Conservation (phyloP, 2,888 invertebrate genomes). For the Cremastobaeus sp. region DNA sequence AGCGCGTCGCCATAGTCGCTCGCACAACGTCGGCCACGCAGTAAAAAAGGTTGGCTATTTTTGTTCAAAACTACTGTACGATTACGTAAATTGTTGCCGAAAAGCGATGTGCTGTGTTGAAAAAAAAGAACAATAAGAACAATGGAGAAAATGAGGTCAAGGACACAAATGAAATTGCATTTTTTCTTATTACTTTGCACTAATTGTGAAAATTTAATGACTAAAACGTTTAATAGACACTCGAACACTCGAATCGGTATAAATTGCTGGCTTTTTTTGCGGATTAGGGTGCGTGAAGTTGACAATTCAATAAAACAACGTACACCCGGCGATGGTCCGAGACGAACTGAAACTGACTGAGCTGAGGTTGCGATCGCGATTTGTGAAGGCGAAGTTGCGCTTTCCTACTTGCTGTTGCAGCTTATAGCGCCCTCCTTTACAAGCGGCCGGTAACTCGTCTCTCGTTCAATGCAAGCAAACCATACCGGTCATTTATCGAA, state of each 20-base stretch:
- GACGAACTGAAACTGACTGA: conserved; percentile 45
- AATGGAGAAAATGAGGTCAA: conserved; percentile 30
- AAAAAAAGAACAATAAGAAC: conserved; percentile 20
- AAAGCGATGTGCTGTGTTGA: neutral
- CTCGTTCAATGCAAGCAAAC: neutral
- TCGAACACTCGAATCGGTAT: neutral
- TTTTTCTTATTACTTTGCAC: neutral
- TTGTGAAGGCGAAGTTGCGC: conserved; percentile 7
- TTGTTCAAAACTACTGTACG: conserved; percentile 15
- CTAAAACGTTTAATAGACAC: neutral
- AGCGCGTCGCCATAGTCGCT: conserved; percentile 56
- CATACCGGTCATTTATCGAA: conserved; percentile 35
- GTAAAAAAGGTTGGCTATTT: conserved; percentile 24
- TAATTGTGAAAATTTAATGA: neutral
- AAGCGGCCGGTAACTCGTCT: conserved; percentile 27
- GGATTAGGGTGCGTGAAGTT: neutral
- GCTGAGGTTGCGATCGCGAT: neutral
- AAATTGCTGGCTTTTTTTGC: conserved; percentile 7
- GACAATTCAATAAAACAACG: conserved; percentile 8
- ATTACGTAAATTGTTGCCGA: conserved; percentile 7
- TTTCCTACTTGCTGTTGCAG: neutral
- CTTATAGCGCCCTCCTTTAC: conserved; percentile 23
- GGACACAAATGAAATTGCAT: conserved; percentile 14
- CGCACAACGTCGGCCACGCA: conserved; percentile 40
- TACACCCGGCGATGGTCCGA: conserved; percentile 48